Percentiles rank a stretch among this genome's conserved stretches.
phyloP scores from a whole-genome alignment of 2,797 vertebrate genomes.

The Pipistrellus kuhlii region DNA sequence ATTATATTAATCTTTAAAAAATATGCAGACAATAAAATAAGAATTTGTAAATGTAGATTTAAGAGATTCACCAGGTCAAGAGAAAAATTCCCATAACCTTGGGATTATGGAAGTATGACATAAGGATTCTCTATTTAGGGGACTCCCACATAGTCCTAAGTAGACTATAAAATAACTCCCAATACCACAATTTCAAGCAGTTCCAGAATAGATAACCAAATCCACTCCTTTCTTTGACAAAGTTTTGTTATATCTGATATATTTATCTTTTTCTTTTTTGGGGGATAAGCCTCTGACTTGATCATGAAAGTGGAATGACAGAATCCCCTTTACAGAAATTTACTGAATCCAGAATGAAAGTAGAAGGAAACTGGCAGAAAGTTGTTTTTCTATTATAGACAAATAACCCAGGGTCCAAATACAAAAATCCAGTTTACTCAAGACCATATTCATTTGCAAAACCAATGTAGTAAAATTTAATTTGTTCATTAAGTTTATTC shows the following conservation, averaged over 20 bases:
- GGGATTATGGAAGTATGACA: neutral
- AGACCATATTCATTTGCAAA: constrained; percentile 26
- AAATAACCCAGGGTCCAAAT: neutral
- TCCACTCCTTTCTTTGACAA: neutral
- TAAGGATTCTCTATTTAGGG: neutral
- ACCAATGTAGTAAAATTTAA: neutral
- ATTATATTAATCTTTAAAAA: constrained; percentile 8
- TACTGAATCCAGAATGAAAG: constrained; percentile 13
- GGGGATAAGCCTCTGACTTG: neutral
- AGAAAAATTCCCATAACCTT: neutral
- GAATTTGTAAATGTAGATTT: neutral
- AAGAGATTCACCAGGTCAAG: neutral
- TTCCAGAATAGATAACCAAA: neutral
- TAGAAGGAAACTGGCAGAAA: neutral
- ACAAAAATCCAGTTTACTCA: neutral
- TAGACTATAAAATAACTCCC: neutral
- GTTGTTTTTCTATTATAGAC: constrained; percentile 39
- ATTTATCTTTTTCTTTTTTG: neutral
- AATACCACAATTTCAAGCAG: constrained; percentile 9
- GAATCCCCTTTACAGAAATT: constrained; percentile 8
- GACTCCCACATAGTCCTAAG: neutral
- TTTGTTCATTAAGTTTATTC: neutral
- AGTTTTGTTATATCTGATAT: constrained; percentile 20
- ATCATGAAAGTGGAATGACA: neutral
- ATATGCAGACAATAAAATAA: neutral